These are phyloP conservation scores for Pelagia noctiluca DNA, from an alignment of 30 jellyfish, hydroid and myxozoan species.

Conservation along the genomic window DNA sequence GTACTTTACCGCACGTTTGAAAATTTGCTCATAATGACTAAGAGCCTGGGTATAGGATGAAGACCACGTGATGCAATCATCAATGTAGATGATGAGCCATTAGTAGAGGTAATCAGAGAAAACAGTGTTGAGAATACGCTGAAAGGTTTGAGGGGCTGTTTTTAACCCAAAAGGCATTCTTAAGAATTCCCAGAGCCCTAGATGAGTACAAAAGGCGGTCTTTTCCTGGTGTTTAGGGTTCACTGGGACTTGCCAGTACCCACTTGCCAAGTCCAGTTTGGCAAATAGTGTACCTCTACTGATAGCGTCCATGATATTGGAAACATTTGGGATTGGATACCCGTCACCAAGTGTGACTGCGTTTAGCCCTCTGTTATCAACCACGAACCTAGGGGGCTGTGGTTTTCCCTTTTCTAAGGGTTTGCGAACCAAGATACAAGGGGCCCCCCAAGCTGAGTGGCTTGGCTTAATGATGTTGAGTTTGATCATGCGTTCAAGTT, in stretches of 20 bases:
- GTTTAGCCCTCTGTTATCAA: conserved; percentile 9
- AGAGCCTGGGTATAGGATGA: conserved; percentile 24
- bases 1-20: conserved; percentile 6
- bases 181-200: neutral
- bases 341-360: conserved; percentile 42
- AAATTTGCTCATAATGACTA: conserved; percentile 1
- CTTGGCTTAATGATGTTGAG: conserved; percentile 52
- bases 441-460: conserved; percentile 60
- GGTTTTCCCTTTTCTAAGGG: too few species aligned
- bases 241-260: conserved; percentile 36
- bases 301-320: too few species aligned
- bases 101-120: conserved; percentile 23
- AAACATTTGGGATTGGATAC: conserved; percentile 42
- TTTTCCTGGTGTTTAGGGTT: neutral
- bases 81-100: conserved; percentile 62
- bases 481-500: conserved; percentile 47
- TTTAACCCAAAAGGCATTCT: conserved; percentile 20
- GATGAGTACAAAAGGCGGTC: conserved; percentile 20
- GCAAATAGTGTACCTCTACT: conserved; percentile 22
- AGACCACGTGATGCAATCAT: too few species aligned
- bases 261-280: conserved; percentile 13
- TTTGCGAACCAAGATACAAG: conserved; percentile 16
- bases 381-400: conserved; percentile 33
- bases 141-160: conserved; percentile 20
- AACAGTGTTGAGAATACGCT: conserved; percentile 33